Conservation (phyloP, 2,888 invertebrate genomes). For the Arge pagana region DNA sequence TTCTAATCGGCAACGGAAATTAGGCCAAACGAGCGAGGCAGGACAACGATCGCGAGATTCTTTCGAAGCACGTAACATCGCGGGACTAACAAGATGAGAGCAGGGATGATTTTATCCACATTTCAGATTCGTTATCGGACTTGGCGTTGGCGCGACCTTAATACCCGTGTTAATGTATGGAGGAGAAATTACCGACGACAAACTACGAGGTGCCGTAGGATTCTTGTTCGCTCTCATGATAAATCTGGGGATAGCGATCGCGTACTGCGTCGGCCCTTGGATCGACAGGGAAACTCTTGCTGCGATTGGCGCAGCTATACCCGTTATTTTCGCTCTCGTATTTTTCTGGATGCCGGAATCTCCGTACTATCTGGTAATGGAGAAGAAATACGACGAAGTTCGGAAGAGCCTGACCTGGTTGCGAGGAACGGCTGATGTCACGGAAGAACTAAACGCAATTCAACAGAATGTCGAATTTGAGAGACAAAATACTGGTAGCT, state of each 20-base stretch:
- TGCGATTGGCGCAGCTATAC: constrained; percentile 6
- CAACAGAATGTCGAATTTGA: constrained; percentile 7
- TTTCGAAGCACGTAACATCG: no score
- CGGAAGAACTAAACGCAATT: constrained; percentile 23
- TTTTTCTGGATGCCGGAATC: constrained; percentile 26
- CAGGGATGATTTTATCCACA: not conserved
- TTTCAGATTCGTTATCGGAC: constrained; percentile 27
- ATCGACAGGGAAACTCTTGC: constrained; percentile 12
- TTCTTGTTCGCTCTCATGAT: constrained; percentile 11
- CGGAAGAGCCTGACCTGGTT: constrained; percentile 26
- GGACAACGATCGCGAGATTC: no score
- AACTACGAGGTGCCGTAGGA: constrained; percentile 31
- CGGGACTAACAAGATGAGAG: no score
- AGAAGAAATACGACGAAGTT: constrained; percentile 9
- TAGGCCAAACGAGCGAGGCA: no score
- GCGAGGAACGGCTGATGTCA: constrained; percentile 8
- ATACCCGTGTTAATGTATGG: constrained; percentile 29
- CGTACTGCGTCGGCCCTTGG: constrained; percentile 20
- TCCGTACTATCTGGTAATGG: constrained; percentile 26
- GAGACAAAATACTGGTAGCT: not conserved
- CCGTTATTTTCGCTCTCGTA: constrained; percentile 6
- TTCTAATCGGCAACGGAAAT: no score
- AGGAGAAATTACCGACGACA: constrained; percentile 33
- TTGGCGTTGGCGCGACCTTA: constrained; percentile 28
- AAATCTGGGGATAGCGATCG: constrained; percentile 20